Evolutionary conservation across 2,113 vertebrate genomes (phyloP).

Genomic region (Amphiprion ocellaris): DNA sequence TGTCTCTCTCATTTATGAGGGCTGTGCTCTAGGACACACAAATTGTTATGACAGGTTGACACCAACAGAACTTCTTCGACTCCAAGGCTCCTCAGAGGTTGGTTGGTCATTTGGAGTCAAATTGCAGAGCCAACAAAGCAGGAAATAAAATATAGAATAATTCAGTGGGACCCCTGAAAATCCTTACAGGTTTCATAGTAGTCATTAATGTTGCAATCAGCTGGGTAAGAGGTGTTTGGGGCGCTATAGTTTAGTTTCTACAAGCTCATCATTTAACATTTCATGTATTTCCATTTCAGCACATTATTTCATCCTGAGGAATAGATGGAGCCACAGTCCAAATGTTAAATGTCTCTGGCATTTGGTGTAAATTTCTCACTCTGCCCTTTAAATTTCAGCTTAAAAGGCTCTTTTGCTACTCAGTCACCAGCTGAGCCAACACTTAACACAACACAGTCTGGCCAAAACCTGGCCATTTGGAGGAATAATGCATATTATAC

Average conservation of each 20-base stretch:
- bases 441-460: neutral
- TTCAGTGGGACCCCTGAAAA: neutral
- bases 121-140: neutral
- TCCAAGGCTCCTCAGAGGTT: neutral
- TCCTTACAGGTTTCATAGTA: neutral
- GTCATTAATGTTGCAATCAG: too few relatives aligned
- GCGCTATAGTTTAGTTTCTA: too few relatives aligned
- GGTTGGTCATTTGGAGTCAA: neutral
- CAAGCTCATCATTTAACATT: too few relatives aligned
- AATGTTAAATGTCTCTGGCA: neutral
- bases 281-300: neutral
- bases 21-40: constrained; percentile 17
- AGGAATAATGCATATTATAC: too few relatives aligned
- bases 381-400: neutral
- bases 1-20: constrained; percentile 36
- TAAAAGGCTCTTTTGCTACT: neutral
- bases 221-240: too few relatives aligned
- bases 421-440: constrained; percentile 8
- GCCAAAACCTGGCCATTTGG: too few relatives aligned
- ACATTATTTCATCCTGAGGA: neutral
- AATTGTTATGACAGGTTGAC: constrained; percentile 23
- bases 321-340: neutral
- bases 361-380: neutral
- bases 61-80: neutral
- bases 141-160: neutral